Evolutionary conservation across 1,140 invertebrate species (phyloP).

Genomic region (Diorhabda carinulata): DNA sequence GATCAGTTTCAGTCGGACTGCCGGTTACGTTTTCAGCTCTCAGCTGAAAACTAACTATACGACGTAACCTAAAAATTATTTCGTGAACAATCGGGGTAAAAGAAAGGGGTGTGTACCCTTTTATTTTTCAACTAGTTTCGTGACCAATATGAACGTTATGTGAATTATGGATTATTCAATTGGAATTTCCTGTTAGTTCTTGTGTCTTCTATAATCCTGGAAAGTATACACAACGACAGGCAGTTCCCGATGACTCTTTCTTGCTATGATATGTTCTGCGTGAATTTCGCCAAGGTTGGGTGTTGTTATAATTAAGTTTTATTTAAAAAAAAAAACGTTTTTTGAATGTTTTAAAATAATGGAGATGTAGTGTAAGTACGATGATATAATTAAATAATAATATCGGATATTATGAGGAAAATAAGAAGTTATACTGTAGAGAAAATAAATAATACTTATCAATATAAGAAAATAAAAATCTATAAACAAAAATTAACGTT

Average conservation of each 20-base stretch:
- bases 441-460: too few relatives aligned
- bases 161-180: neutral
- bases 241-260: constrained; percentile 24
- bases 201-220: neutral
- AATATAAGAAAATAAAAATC: too few relatives aligned
- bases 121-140: neutral
- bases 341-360: too few relatives aligned
- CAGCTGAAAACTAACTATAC: constrained; percentile 3
- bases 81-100: neutral
- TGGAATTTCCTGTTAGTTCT: constrained; percentile 13
- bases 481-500: too few relatives aligned
- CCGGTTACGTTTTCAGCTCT: constrained; percentile 9
- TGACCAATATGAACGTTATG: neutral
- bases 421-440: too few relatives aligned
- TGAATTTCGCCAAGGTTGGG: constrained; percentile 30
- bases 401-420: too few relatives aligned
- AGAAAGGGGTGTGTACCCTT: constrained; percentile 19
- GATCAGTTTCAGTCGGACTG: constrained; percentile 15
- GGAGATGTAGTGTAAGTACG: too few relatives aligned
- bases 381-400: too few relatives aligned
- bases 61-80: neutral
- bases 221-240: neutral
- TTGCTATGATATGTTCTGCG: constrained; percentile 35
- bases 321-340: too few relatives aligned
- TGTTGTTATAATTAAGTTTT: too few relatives aligned